Conservation (phyloP, 2,113 vertebrate genomes). For the Lichenostomus cassidix region DNA sequence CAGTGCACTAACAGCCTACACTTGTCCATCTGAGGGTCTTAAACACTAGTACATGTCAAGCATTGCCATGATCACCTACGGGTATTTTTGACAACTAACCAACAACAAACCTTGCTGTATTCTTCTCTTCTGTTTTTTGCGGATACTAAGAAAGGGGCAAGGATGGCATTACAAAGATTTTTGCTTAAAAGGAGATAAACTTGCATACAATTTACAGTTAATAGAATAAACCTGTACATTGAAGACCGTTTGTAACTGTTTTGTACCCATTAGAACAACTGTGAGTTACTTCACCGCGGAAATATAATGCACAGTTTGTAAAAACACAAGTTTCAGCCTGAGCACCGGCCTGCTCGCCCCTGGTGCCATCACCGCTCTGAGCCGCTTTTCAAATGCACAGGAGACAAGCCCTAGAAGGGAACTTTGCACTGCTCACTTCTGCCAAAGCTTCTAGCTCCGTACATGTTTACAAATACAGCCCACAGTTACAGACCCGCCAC, state of each 20-base stretch:
- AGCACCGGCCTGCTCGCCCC: accelerated
- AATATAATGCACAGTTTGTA: accelerated
- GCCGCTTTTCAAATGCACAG: accelerated
- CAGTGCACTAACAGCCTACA: background rate
- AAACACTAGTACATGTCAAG: accelerated
- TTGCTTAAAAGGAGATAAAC: background rate
- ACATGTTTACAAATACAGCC: background rate
- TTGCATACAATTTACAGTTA: no score
- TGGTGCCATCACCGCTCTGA: accelerated
- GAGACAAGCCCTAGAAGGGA: no score
- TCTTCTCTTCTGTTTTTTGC: no score
- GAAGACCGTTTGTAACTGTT: accelerated
- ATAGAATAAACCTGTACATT: background rate
- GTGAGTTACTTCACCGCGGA: background rate
- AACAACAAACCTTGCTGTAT: background rate
- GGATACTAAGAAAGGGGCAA: accelerated
- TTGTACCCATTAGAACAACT: background rate
- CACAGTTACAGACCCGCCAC: accelerated
- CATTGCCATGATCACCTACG: accelerated
- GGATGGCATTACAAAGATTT: background rate
- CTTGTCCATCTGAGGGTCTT: background rate
- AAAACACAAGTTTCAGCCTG: background rate
- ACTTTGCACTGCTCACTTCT: background rate
- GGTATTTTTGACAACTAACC: background rate
- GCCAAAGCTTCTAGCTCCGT: accelerated